Evolutionary conservation across 2,113 vertebrate species (phyloP).

Genomic region (Ammospiza caudacuta): DNA sequence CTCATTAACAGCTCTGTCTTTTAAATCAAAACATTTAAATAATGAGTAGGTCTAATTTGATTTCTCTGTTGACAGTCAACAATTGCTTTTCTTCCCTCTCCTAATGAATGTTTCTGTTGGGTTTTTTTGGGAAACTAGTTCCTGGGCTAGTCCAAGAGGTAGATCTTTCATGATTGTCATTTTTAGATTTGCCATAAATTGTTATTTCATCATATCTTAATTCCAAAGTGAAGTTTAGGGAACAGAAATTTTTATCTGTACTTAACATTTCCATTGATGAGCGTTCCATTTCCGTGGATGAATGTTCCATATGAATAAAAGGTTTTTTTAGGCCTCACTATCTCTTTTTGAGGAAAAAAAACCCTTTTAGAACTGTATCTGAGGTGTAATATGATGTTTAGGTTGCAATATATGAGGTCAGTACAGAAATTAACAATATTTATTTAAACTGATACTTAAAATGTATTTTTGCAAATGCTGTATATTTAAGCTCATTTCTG

Average conservation of each 20-base stretch:
- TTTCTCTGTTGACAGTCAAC: conserved; percentile 48
- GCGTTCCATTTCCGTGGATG: not conserved
- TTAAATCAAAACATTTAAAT: conserved; percentile 59
- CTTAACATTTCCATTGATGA: not conserved
- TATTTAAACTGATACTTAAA: not conserved
- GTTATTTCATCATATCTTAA: not conserved
- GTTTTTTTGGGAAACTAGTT: conserved; percentile 3
- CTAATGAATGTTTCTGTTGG: not conserved
- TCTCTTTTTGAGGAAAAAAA: not conserved
- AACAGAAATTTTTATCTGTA: not conserved
- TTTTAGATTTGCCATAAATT: not conserved
- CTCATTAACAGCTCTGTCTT: conserved; percentile 49
- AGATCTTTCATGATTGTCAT: not conserved
- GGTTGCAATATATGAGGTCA: not conserved
- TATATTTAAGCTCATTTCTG: not conserved
- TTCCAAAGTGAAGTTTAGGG: not conserved
- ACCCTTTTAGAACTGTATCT: not conserved
- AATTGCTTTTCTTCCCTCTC: not conserved
- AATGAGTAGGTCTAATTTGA: conserved; percentile 57
- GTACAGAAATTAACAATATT: not conserved
- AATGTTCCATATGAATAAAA: not conserved
- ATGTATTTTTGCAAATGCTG: not conserved
- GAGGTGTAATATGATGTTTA: not conserved
- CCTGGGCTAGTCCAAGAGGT: not conserved
- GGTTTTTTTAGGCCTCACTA: too few relatives aligned